Conservation (phyloP, 2,797 vertebrate species). For the Gymnothorax javanicus region DNA sequence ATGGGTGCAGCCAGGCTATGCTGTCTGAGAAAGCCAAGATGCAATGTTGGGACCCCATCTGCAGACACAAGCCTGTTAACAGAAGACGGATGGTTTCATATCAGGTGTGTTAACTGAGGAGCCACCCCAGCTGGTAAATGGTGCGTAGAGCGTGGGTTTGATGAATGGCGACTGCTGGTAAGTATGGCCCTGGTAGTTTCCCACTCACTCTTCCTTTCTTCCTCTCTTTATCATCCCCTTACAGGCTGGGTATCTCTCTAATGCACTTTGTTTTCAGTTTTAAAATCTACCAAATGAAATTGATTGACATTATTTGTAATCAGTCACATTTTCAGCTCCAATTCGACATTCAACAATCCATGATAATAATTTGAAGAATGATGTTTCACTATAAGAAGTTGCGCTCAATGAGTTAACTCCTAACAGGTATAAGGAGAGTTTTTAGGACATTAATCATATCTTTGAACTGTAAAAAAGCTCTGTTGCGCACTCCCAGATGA, state of each 20-base stretch:
- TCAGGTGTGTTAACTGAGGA: constrained; percentile 82
- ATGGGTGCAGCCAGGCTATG: constrained; percentile 73
- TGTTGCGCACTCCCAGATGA: too few relatives aligned
- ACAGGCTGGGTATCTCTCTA: background rate
- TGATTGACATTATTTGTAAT: background rate
- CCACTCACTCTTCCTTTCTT: constrained; percentile 53
- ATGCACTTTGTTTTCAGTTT: background rate
- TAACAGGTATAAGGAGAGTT: background rate
- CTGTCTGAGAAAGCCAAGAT: constrained; percentile 8
- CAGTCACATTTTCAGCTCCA: background rate
- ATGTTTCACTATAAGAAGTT: background rate
- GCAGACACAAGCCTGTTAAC: constrained; percentile 81
- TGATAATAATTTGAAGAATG: background rate
- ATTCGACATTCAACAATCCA: background rate
- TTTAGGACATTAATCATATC: background rate
- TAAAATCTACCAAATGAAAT: background rate
- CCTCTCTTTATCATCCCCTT: background rate
- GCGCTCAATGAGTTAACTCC: background rate
- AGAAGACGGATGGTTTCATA: constrained; percentile 84
- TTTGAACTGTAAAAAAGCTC: background rate
- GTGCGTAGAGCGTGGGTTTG: constrained; percentile 75
- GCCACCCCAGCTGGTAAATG: constrained; percentile 81
- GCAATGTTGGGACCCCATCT: constrained; percentile 57
- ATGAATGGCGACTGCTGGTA: constrained; percentile 78
- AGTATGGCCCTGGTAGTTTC: constrained; percentile 71